Percentiles rank a stretch among this genome's conserved stretches.
These are phyloP conservation scores for Brachyistius frenatus DNA, from an alignment of 2,113 vertebrate species.

Conservation along the genomic window DNA sequence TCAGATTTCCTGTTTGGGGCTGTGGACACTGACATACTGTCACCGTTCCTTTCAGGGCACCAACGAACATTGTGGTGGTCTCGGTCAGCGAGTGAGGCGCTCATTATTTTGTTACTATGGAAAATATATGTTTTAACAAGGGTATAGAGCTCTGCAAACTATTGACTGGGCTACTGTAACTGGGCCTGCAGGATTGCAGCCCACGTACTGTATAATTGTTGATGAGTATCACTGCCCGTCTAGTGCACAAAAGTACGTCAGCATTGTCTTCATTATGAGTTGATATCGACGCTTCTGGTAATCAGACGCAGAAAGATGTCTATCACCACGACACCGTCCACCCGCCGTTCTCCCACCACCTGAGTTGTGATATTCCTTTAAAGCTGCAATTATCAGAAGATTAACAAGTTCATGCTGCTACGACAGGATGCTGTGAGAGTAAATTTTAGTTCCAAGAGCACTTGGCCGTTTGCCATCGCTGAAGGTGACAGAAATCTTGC, in stretches of 20 bases:
- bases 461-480: conserved; percentile 84
- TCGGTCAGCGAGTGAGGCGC: conserved; percentile 88
- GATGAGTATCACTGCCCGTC: conserved; percentile 9
- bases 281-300: conserved; percentile 15
- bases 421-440: conserved; percentile 84
- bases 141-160: conserved; percentile 44
- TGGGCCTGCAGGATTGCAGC: conserved; percentile 25
- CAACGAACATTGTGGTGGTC: conserved; percentile 90
- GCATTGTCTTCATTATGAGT: conserved; percentile 2
- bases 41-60: conserved; percentile 91
- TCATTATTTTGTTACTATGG: conserved; percentile 69
- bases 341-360: conserved; percentile 59
- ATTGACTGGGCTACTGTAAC: conserved; percentile 41
- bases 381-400: conserved; percentile 83
- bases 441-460: conserved; percentile 83
- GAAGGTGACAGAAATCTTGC: conserved; percentile 90
- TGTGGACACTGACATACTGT: conserved; percentile 91
- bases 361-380: conserved; percentile 77
- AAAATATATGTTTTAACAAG: conserved; percentile 66
- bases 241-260: background rate
- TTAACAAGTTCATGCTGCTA: conserved; percentile 82
- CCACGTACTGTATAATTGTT: background rate
- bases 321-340: conserved; percentile 37
- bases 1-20: conserved; percentile 88
- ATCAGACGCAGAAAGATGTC: conserved; percentile 35